phyloP scores from a whole-genome alignment of 1,140 invertebrate genomes.

The Oedothorax gibbosus region DNA sequence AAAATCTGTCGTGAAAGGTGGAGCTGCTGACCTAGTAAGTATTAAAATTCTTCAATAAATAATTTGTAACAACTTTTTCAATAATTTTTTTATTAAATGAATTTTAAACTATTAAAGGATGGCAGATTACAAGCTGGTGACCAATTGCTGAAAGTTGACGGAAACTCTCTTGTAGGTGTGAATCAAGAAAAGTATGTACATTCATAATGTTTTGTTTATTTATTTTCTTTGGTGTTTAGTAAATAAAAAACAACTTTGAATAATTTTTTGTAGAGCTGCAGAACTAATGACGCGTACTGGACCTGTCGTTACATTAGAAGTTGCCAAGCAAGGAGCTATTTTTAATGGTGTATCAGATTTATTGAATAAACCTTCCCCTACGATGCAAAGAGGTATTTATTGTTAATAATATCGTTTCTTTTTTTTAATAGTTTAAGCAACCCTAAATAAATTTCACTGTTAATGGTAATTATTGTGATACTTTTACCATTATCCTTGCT shows the following conservation, averaged over 20 bases:
- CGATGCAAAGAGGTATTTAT: slow-evolving; percentile 81
- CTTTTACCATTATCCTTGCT: too few relatives aligned
- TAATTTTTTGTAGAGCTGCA: slow-evolving; percentile 79
- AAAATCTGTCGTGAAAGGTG: slow-evolving; percentile 95
- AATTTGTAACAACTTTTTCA: not conserved
- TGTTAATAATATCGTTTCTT: not conserved
- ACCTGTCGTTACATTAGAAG: slow-evolving; percentile 91
- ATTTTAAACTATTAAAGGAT: slow-evolving; percentile 74
- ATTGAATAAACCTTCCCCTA: slow-evolving; percentile 76
- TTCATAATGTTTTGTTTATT: not conserved
- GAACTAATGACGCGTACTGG: slow-evolving; percentile 95
- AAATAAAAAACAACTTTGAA: not conserved
- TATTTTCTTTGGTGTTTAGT: not conserved
- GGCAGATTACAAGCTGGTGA: slow-evolving; percentile 95
- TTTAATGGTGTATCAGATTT: slow-evolving; percentile 95
- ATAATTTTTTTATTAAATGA: not conserved
- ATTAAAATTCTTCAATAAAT: not conserved
- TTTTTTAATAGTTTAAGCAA: too few relatives aligned
- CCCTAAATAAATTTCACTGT: too few relatives aligned
- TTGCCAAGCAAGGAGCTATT: slow-evolving; percentile 96
- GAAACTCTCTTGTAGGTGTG: slow-evolving; percentile 94
- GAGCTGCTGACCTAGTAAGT: slow-evolving; percentile 90
- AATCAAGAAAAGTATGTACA: slow-evolving; percentile 87
- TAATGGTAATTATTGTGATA: too few relatives aligned
- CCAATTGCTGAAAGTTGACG: slow-evolving; percentile 96